A percentile compares a stretch with the other conserved stretches of the same genome.
Conservation (phyloP, 2,888 invertebrate genomes). For the Limenitis camilla region DNA sequence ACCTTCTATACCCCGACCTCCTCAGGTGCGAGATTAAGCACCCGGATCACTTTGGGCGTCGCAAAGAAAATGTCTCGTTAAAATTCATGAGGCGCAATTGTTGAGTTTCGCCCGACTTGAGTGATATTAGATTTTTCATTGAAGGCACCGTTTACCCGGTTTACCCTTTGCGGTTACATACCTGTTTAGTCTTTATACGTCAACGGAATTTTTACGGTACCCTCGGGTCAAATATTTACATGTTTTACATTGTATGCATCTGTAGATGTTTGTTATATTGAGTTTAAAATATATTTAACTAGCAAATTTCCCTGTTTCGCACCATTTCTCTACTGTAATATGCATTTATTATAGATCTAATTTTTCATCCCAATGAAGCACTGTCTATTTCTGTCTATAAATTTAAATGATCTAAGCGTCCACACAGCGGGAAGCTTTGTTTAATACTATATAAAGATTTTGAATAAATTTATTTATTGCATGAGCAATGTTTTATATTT, state of each 20-base stretch:
- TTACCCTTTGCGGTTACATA: constrained; percentile 18
- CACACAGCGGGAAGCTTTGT: too few species aligned
- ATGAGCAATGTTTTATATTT: too few species aligned
- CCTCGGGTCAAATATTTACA: background rate
- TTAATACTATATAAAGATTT: too few species aligned
- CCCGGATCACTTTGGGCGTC: constrained; percentile 39
- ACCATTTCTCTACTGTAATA: background rate
- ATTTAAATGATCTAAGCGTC: too few species aligned
- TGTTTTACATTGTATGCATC: background rate
- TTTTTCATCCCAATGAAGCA: background rate
- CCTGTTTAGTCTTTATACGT: constrained; percentile 15
- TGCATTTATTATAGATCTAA: background rate
- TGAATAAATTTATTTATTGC: too few species aligned
- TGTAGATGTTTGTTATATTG: background rate
- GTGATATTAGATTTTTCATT: constrained; percentile 55
- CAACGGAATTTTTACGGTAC: constrained; percentile 14
- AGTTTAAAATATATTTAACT: background rate
- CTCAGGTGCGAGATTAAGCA: constrained; percentile 40
- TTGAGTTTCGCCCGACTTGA: constrained; percentile 46
- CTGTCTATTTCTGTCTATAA: background rate
- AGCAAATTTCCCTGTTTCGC: background rate
- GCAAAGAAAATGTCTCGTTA: constrained; percentile 60
- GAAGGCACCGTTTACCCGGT: constrained; percentile 21
- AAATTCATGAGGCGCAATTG: constrained; percentile 65
- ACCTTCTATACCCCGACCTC: constrained; percentile 12